Evolutionary conservation across 2,888 invertebrate species (phyloP).

Genomic region (Hedya salicella): DNA sequence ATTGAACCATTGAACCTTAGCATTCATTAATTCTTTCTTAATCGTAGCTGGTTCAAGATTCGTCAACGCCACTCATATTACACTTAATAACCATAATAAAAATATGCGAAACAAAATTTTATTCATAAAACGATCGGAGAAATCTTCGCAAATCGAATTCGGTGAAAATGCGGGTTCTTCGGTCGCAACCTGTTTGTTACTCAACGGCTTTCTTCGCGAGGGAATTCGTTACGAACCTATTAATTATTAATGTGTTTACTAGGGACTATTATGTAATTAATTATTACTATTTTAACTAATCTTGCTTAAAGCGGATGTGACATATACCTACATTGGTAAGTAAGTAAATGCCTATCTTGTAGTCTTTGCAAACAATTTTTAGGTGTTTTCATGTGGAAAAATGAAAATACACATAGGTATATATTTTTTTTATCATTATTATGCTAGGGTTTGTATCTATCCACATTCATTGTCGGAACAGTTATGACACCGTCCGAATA

Average conservation of each 20-base stretch:
- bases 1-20: too few species aligned
- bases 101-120: constrained; percentile 38
- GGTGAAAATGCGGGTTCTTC: constrained; percentile 51
- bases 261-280: constrained; percentile 37
- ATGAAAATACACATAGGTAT: too few species aligned
- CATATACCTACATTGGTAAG: neutral
- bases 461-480: too few species aligned
- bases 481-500: too few species aligned
- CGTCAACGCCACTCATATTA: neutral
- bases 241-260: constrained; percentile 30
- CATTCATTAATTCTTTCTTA: too few species aligned
- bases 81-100: constrained; percentile 9
- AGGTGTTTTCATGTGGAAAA: too few species aligned
- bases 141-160: constrained; percentile 51
- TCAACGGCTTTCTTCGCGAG: constrained; percentile 54
- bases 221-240: constrained; percentile 45
- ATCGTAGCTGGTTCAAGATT: too few species aligned
- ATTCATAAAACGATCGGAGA: constrained; percentile 58
- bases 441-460: too few species aligned
- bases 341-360: too few species aligned
- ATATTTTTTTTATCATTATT: too few species aligned
- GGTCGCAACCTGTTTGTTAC: constrained; percentile 67
- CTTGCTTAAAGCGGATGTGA: neutral
- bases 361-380: too few species aligned
- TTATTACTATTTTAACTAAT: neutral